Conservation (phyloP, 64 coral and sea anemone genomes). For the Pocillopora verrucosa region DNA sequence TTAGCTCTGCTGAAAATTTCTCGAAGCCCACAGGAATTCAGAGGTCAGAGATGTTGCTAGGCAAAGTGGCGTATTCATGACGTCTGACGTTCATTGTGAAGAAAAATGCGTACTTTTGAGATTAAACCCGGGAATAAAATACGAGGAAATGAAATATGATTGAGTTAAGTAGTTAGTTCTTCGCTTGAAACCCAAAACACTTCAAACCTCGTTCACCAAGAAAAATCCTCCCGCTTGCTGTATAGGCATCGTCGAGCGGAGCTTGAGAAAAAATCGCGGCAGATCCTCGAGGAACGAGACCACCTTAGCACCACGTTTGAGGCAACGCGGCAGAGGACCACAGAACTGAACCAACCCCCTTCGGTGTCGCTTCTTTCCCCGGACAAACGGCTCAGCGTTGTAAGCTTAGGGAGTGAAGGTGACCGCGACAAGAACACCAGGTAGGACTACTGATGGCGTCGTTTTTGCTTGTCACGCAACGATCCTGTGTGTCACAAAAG, state of each 20-base stretch:
- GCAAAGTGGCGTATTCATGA: no score
- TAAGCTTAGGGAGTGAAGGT: constrained; percentile 35
- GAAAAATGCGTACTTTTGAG: no score
- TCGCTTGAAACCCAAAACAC: no score
- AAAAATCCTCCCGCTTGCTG: not conserved
- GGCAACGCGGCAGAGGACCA: constrained; percentile 67
- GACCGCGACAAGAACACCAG: constrained; percentile 21
- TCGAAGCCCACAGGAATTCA: no score
- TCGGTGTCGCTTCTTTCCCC: constrained; percentile 15
- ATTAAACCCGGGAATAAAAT: no score
- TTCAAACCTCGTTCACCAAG: not conserved
- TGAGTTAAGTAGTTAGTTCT: no score
- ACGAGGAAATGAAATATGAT: no score
- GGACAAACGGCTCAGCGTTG: constrained; percentile 13
- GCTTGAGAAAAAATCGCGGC: constrained; percentile 79
- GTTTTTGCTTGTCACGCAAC: constrained; percentile 23
- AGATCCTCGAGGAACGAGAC: constrained; percentile 81
- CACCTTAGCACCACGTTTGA: constrained; percentile 75
- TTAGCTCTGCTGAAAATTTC: no score
- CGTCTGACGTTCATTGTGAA: no score
- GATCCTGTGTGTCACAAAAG: not conserved
- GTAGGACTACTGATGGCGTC: not conserved
- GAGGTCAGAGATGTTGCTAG: no score
- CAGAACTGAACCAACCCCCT: constrained; percentile 65
- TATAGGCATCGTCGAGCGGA: constrained; percentile 67